Evolutionary conservation across 2,113 vertebrate genomes (phyloP).

Genomic region (Protobothrops mucrosquamatus): DNA sequence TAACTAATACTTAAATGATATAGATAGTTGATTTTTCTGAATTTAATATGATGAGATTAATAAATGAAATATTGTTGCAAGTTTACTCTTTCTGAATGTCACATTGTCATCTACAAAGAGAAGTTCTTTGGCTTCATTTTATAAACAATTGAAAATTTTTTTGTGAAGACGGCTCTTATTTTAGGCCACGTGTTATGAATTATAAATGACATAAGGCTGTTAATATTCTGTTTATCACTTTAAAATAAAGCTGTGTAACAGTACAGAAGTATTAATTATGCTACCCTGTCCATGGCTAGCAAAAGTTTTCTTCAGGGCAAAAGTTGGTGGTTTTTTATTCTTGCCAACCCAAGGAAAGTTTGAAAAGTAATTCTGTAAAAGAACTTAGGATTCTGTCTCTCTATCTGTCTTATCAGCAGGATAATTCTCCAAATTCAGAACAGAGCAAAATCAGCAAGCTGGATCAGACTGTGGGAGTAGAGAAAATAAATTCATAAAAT

Average conservation of each 20-base stretch:
- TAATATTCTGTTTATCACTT: neutral
- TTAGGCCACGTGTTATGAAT: neutral
- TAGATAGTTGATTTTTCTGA: neutral
- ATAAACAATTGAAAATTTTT: neutral
- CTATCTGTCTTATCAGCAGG: neutral
- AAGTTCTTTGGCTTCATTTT: neutral
- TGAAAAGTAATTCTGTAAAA: neutral
- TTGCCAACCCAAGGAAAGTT: neutral
- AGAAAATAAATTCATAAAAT: neutral
- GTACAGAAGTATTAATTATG: neutral
- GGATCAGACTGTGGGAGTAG: neutral
- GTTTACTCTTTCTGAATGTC: neutral
- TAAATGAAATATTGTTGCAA: neutral
- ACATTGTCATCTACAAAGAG: neutral
- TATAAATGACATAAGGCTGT: neutral
- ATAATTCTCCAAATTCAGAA: neutral
- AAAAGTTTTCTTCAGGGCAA: neutral
- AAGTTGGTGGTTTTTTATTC: neutral
- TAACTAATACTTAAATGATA: neutral
- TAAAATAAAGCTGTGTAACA: neutral
- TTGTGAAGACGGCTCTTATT: neutral
- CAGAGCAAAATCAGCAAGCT: neutral
- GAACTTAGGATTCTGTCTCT: neutral
- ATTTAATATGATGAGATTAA: neutral
- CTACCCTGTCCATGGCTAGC: neutral